Evolutionary conservation across 92 coral and sea anemone species (phyloP).

Genomic region (Epizoanthus illoricatus): DNA sequence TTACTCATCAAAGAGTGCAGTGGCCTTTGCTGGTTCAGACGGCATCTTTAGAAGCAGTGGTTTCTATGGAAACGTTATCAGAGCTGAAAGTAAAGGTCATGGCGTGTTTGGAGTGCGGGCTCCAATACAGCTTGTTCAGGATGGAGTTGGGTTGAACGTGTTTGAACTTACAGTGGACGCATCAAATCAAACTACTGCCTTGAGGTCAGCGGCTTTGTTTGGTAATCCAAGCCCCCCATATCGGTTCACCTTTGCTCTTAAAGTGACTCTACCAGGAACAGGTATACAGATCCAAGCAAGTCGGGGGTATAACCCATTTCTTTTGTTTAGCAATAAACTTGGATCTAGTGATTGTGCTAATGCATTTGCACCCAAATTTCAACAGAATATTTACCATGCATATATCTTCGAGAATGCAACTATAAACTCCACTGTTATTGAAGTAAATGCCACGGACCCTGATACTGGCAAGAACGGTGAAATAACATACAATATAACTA

Average conservation of each 20-base stretch:
- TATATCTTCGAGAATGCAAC: slow-evolving; percentile 50
- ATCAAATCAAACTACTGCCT: slow-evolving; percentile 45
- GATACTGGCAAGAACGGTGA: slow-evolving; percentile 53
- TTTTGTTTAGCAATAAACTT: slow-evolving; percentile 48
- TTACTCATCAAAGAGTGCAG: slow-evolving; percentile 28
- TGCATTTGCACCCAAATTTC: slow-evolving; percentile 53
- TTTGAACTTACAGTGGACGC: slow-evolving; percentile 41
- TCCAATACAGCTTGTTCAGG: slow-evolving; percentile 42
- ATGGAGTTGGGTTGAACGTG: slow-evolving; percentile 43
- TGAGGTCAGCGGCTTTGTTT: slow-evolving; percentile 43
- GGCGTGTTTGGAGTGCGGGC: slow-evolving; percentile 50
- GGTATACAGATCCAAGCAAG: slow-evolving; percentile 21
- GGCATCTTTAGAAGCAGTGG: slow-evolving; percentile 36
- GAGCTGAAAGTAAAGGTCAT: slow-evolving; percentile 46
- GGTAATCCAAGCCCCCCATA: slow-evolving; percentile 56
- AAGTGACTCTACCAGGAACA: slow-evolving; percentile 26
- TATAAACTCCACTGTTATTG: slow-evolving; percentile 33
- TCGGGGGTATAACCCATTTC: slow-evolving; percentile 45
- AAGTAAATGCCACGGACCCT: slow-evolving; percentile 59
- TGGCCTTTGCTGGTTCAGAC: slow-evolving; percentile 45
- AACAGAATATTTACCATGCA: slow-evolving; percentile 28
- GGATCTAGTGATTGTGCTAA: slow-evolving; percentile 46
- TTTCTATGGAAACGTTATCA: slow-evolving; percentile 50
- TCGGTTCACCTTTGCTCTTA: slow-evolving; percentile 30
- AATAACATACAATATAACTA: slow-evolving; percentile 42